Evolutionary conservation across 2,797 vertebrate species (phyloP).

Genomic region (Huso huso): DNA sequence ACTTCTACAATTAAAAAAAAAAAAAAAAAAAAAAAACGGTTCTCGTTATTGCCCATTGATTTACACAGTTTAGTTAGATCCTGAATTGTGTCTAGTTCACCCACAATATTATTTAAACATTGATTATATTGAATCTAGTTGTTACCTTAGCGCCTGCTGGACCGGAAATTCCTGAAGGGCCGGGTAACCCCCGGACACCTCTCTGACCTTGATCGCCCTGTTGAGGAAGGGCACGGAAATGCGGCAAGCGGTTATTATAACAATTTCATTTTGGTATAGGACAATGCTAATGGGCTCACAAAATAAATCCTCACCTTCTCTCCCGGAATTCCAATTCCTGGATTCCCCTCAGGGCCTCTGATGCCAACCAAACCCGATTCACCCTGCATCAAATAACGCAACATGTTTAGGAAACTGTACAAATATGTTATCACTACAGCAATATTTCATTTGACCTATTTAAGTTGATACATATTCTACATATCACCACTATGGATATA

Average conservation of each 20-base stretch:
- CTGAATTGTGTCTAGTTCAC: no score
- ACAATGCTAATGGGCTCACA: background rate
- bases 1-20: no score
- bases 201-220: slow-evolving; percentile 83
- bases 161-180: slow-evolving; percentile 68
- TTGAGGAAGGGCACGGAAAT: slow-evolving; percentile 13
- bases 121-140: background rate
- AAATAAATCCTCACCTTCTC: slow-evolving; percentile 62
- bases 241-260: slow-evolving; percentile 13
- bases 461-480: no score
- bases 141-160: slow-evolving; percentile 77
- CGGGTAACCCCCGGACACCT: slow-evolving; percentile 77
- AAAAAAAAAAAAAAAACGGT: no score
- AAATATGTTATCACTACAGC: no score
- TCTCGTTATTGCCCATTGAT: no score
- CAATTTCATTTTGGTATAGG: background rate
- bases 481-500: no score
- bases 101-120: no score
- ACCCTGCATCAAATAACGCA: slow-evolving; percentile 49
- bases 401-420: no score
- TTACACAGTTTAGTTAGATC: no score
- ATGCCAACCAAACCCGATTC: slow-evolving; percentile 71
- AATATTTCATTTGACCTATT: no score
- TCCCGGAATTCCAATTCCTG: slow-evolving; percentile 75
- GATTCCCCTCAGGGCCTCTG: slow-evolving; percentile 69